These are phyloP conservation scores for Phoenicopterus ruber DNA, from an alignment of 2,113 vertebrate genomes.

Conservation along the genomic window DNA sequence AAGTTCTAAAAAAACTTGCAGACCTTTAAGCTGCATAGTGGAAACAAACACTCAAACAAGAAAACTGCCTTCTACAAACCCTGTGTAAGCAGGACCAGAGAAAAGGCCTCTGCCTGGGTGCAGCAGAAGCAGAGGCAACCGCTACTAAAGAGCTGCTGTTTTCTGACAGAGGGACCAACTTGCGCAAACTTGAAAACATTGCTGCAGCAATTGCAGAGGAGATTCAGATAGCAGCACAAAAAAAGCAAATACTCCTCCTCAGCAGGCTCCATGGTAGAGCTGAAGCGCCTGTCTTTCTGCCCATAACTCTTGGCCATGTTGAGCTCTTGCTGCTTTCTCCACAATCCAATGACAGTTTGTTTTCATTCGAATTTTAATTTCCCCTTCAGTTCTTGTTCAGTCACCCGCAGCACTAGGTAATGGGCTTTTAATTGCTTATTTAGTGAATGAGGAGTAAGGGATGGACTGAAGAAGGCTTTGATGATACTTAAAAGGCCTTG, in stretches of 20 bases:
- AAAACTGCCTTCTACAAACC: neutral
- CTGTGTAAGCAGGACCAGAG: neutral
- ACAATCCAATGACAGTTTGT: neutral
- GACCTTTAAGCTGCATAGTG: neutral
- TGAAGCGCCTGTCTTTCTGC: neutral
- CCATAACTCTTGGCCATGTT: neutral
- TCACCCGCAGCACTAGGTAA: neutral
- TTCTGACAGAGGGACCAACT: neutral
- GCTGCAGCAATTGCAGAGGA: neutral
- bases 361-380: neutral
- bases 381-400: neutral
- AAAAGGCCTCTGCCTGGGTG: neutral
- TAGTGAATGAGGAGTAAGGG: neutral
- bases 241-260: rapidly evolving
- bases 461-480: neutral
- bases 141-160: neutral
- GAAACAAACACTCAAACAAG: neutral
- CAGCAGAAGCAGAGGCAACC: neutral
- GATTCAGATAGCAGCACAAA: neutral
- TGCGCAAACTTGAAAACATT: neutral
- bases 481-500: neutral
- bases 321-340: neutral
- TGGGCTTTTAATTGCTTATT: neutral
- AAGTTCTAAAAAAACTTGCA: neutral
- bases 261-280: neutral